Percentiles rank a stretch among this genome's conserved stretches.
Evolutionary conservation across 2,113 vertebrate genomes (phyloP).

Genomic region (Dromas ardeola): DNA sequence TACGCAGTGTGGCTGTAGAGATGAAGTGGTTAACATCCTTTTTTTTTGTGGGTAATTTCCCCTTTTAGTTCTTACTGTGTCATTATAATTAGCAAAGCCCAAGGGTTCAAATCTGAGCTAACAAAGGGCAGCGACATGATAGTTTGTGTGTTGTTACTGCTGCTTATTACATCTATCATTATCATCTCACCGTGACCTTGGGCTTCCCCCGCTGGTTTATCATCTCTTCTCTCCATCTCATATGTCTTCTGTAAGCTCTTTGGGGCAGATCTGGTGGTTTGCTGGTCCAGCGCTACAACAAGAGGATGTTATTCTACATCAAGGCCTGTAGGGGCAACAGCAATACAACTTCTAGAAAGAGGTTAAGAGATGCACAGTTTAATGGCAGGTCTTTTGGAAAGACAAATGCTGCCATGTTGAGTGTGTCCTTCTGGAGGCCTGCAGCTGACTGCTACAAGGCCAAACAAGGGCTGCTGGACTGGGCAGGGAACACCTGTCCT

Average conservation of each 20-base stretch:
- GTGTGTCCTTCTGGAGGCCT: fast-evolving
- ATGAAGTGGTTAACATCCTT: conserved; percentile 12
- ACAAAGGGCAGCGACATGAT: not conserved
- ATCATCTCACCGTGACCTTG: not conserved
- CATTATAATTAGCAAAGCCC: conserved; percentile 54
- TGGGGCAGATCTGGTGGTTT: not conserved
- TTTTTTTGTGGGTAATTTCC: conserved; percentile 19
- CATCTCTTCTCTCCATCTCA: not conserved
- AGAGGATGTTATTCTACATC: not conserved
- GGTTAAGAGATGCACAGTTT: not conserved
- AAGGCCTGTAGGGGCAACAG: not conserved
- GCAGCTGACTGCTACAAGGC: not conserved
- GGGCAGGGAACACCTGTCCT: not conserved
- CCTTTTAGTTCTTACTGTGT: conserved; percentile 24
- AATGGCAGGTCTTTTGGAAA: not conserved
- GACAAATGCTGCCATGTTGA: fast-evolving
- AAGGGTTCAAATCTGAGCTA: conserved; percentile 17
- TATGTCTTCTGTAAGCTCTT: not conserved
- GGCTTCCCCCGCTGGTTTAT: not conserved
- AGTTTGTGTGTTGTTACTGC: conserved; percentile 35
- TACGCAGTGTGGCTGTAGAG: not conserved
- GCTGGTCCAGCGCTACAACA: not conserved
- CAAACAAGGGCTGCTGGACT: not conserved
- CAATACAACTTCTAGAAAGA: not conserved
- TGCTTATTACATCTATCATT: conserved; percentile 29